Evolutionary conservation across 2,113 vertebrate species (phyloP), one percentile per base, ranked within the genome.

Genomic region (Calyptommatus sinebrachiatus): DNA sequence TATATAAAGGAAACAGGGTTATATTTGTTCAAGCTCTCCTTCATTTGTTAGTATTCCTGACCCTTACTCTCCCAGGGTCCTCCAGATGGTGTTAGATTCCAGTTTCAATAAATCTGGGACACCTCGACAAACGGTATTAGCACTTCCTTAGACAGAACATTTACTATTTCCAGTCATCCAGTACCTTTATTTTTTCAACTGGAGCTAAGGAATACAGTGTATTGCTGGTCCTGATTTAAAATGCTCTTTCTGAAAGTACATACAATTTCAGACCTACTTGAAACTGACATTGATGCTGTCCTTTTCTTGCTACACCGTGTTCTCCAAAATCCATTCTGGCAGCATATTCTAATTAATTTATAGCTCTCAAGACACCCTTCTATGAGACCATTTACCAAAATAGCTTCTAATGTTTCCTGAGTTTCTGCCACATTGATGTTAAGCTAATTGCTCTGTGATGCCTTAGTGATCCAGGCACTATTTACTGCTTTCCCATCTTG

Each of bases 201-300:
- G 84, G 88, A 84, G 76, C 31, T 63, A 84, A 85, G 74, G 80
- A 57, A 80, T 50, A 2, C 5, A 41, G 35, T 41, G 84, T n/a
- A 81, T 86, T 82, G 73, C 85, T 76, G 83, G 4, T 57, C 53
- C 53, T 83, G 81, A 85, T 90, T 89, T 88, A 70, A 80, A 88
- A 82, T 81, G 78, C n/a, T 45, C 45, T 76, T 82, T 82, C 9
- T 63, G 35, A 62, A 65, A 76, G 31, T 69, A 60, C 69, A 35
- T 68, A 62, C 69, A 63, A 71, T 69, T 70, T 75, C 66, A 60
- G 53, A 75, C 24, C 41, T 53, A 63, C 53, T 78, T 70, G 26
- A 63, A 69, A 11, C 53, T 74, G 41, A 69, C 71, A 83, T 74
- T 83, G 82, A 73, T 74, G 31, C 20, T 50, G 65, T 79, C 65